Evolutionary conservation across 1,140 invertebrate genomes (phyloP).

Genomic region (Magallana ariakensis): DNA sequence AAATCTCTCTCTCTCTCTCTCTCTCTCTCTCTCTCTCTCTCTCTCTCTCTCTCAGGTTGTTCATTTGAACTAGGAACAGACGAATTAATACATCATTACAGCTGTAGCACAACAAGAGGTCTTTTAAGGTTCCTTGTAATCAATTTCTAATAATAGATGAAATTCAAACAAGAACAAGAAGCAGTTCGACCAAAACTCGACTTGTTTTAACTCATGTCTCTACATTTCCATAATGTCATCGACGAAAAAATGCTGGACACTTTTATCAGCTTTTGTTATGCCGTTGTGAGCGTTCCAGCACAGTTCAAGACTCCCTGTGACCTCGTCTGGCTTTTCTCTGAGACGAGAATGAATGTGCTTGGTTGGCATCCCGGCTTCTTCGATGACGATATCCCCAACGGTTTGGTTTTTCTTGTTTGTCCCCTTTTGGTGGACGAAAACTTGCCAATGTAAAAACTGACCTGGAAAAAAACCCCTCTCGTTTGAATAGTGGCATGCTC

Average conservation of each 20-base stretch:
- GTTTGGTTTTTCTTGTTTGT: conserved; percentile 28
- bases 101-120: no score
- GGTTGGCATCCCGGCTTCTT: background rate
- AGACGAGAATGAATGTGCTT: conserved; percentile 5
- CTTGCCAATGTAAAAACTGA: conserved; percentile 46
- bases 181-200: no score
- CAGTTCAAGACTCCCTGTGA: background rate
- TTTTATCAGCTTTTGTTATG: conserved; percentile 4
- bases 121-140: no score
- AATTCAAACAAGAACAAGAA: no score
- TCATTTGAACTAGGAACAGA: no score
- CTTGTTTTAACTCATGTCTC: no score
- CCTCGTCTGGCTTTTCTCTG: background rate
- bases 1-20: no score
- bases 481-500: no score
- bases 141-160: no score
- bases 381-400: conserved; percentile 34
- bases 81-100: no score
- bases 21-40: no score
- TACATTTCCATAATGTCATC: conserved; percentile 17
- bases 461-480: conserved; percentile 32
- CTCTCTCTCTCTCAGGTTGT: no score
- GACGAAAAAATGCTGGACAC: conserved; percentile 37
- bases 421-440: conserved; percentile 1
- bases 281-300: conserved; percentile 46